phyloP scores from a whole-genome alignment of 1,140 invertebrate genomes.

The Helicoverpa armigera region DNA sequence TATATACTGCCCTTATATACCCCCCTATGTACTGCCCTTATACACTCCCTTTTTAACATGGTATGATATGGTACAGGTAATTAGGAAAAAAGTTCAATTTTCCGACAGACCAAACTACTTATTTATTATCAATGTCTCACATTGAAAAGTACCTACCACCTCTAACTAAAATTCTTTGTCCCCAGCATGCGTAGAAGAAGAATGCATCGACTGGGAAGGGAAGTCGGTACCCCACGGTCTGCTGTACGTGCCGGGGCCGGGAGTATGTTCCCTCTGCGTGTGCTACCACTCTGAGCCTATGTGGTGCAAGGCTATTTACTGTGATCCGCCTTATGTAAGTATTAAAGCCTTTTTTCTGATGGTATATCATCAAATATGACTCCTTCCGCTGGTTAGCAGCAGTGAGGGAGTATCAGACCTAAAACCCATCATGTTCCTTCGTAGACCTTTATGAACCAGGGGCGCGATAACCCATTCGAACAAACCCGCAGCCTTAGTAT shows the following conservation, averaged over 20 bases:
- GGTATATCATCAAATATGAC: constrained; percentile 94
- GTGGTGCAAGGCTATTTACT: constrained; percentile 95
- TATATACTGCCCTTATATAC: too few species aligned
- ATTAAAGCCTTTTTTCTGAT: constrained; percentile 91
- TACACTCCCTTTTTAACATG: too few species aligned
- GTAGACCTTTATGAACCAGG: too few species aligned
- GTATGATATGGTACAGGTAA: too few species aligned
- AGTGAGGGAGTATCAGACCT: too few species aligned
- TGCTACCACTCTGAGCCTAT: constrained; percentile 94
- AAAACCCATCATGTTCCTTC: too few species aligned
- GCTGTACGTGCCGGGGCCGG: constrained; percentile 93
- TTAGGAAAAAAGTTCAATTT: too few species aligned
- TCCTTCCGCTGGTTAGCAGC: constrained; percentile 87
- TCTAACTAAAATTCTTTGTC: constrained; percentile 44
- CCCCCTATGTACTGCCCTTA: too few species aligned
- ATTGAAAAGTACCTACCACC: too few species aligned
- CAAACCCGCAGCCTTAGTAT: too few species aligned
- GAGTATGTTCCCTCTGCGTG: constrained; percentile 94
- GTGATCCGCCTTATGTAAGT: constrained; percentile 94
- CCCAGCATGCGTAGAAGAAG: constrained; percentile 90
- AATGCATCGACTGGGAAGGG: constrained; percentile 93
- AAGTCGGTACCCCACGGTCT: constrained; percentile 91
- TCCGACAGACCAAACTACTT: too few species aligned
- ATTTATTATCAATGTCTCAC: background rate
- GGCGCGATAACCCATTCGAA: too few species aligned